Conservation (phyloP, 2,888 invertebrate genomes). For the Rhagonycha lutea region DNA sequence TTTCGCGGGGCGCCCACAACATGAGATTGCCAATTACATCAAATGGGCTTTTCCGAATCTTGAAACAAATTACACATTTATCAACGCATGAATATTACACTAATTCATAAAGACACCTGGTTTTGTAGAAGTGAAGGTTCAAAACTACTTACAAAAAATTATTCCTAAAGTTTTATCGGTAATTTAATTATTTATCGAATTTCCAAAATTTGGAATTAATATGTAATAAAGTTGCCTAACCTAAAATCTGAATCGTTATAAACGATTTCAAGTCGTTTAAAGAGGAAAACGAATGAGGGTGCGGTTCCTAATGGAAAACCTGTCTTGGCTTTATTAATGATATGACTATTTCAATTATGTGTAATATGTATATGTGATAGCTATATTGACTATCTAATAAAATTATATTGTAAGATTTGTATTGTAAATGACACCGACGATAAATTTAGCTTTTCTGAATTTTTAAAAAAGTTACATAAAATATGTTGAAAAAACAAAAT, state of each 20-base stretch:
- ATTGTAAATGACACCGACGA: not conserved
- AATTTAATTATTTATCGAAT: not conserved
- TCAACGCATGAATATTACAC: constrained; percentile 44
- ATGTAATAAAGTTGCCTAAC: not conserved
- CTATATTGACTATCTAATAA: not conserved
- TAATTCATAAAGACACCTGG: constrained; percentile 31
- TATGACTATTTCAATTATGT: not conserved
- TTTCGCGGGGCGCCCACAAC: constrained; percentile 23
- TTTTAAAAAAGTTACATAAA: not conserved
- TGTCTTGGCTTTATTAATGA: not conserved
- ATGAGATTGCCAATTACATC: constrained; percentile 41
- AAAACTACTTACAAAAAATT: not conserved
- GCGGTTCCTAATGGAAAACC: not conserved
- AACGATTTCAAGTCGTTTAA: not conserved
- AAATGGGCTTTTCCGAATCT: constrained; percentile 33
- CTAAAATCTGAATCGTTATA: not conserved
- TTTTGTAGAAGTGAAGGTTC: not conserved
- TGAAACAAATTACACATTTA: constrained; percentile 46
- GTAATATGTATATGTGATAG: too few species aligned
- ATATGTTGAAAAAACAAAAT: not conserved
- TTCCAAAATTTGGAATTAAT: not conserved
- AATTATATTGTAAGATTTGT: not conserved
- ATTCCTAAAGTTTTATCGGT: not conserved
- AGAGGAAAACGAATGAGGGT: not conserved
- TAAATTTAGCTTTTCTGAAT: not conserved